Evolutionary conservation across 2,113 vertebrate genomes (phyloP).

Genomic region (Phylloscopus trochilus): DNA sequence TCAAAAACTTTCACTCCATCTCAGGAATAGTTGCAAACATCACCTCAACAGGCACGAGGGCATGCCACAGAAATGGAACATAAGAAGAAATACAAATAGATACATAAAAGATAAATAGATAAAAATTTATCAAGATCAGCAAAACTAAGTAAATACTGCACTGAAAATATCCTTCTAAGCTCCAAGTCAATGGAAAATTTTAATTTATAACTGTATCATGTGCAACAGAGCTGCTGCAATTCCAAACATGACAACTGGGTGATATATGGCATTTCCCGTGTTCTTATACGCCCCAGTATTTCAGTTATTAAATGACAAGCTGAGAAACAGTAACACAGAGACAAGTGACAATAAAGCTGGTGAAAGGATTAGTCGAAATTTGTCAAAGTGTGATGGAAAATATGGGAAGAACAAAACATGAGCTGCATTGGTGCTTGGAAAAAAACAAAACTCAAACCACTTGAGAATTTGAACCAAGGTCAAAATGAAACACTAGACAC

Average conservation of each 20-base stretch:
- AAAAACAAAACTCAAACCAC: background rate
- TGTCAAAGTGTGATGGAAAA: constrained; percentile 21
- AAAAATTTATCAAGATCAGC: background rate
- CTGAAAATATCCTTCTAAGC: background rate
- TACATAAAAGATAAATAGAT: background rate
- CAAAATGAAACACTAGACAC: constrained; percentile 25
- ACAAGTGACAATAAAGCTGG: constrained; percentile 2
- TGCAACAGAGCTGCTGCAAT: constrained; percentile 31
- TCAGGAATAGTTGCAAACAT: background rate
- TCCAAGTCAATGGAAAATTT: constrained; percentile 38
- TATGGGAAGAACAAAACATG: constrained; percentile 15
- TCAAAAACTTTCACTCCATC: background rate
- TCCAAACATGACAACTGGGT: constrained; percentile 45
- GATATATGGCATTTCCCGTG: constrained; percentile 31
- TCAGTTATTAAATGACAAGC: constrained; percentile 49
- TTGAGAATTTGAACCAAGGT: constrained; percentile 21
- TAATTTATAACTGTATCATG: constrained; percentile 47
- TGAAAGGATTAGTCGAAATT: constrained; percentile 35
- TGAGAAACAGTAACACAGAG: constrained; percentile 6
- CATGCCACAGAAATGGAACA: background rate
- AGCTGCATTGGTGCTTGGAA: background rate
- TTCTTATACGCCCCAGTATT: constrained; percentile 23
- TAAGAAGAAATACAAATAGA: background rate
- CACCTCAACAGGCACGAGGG: background rate
- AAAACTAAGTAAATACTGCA: constrained; percentile 32